Evolutionary conservation across 2,888 invertebrate genomes (phyloP), one percentile per base, ranked within the genome.

Genomic region (Drosophila emarginata): DNA sequence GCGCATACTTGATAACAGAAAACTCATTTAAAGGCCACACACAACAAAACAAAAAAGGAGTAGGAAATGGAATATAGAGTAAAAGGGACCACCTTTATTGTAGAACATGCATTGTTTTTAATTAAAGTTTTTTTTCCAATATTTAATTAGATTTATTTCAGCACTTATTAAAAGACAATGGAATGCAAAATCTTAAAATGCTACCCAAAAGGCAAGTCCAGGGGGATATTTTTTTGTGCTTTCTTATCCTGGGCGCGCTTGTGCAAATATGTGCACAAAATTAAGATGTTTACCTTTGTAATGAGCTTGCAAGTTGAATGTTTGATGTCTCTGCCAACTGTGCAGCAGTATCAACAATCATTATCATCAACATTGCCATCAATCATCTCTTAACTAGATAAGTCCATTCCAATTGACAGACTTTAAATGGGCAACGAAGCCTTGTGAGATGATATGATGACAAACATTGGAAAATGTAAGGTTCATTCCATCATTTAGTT

Each of bases 1-100:
- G 71, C 71, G 74, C 54, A 78, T 78, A 76, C 79, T 80, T 84
- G 81, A 87, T 80, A 78, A 67, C 77, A 57, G 40, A 84, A 80
- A 84, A 74, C 72, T 78, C 74, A 68, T 72, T 78, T 79, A 68
- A 74, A 71, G 80, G 51, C 59, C 54, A 51, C 51, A 21, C 39
- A 72, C 64, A 67, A 76, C 70, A 71, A 74, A 72, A 53, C 15
- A 21, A 28, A 39, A 52, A 61, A 60, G 39, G 36, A 62, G 61
- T 53, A 64, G 45, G n/a, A 39, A 14, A 40, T 36, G 14, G 28
- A 28, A 12, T 61, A 21, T 21, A 26, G 28, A n/a, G 56, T 57
- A 14, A 21, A 39, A 57, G 18, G 26, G 56, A 23, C 40, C 36
- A 37, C 51, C 37, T 40, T 9, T 60, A 58, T 53, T 61, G 39